Evolutionary conservation across 2,797 vertebrate genomes (phyloP).

Genomic region (Poecilia gillii): DNA sequence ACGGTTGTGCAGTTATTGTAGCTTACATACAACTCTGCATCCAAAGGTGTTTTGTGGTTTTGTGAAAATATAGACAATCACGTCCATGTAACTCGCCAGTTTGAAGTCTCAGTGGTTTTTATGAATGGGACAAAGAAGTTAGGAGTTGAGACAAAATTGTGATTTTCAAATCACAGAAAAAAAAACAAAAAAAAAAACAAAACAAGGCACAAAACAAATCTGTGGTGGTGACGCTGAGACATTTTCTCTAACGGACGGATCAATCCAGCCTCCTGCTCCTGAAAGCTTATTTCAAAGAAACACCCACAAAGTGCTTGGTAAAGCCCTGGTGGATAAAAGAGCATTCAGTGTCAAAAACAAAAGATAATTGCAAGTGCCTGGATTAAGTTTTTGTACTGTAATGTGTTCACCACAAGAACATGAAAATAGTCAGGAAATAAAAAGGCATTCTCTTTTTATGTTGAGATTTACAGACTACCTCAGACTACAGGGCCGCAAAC

Average conservation of each 20-base stretch:
- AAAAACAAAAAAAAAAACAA: not conserved
- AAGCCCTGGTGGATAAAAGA: not conserved
- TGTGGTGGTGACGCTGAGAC: not conserved
- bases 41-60: not conserved
- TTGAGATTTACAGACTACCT: not conserved
- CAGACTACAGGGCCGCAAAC: not conserved
- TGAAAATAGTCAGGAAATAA: not conserved
- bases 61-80: not conserved
- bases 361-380: not conserved
- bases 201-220: not conserved
- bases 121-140: not conserved
- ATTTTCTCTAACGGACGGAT: not conserved
- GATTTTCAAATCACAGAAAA: not conserved
- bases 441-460: not conserved
- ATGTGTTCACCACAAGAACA: not conserved
- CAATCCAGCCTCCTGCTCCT: not conserved
- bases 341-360: not conserved
- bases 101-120: not conserved
- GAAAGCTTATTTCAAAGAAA: not conserved
- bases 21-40: not conserved
- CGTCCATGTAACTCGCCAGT: not conserved
- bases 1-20: not conserved
- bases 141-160: not conserved
- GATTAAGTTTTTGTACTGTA: not conserved
- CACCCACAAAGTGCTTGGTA: not conserved